Percentiles rank a stretch among this genome's conserved stretches.
Conservation (phyloP, 2,113 vertebrate species). For the Gallinago undulata region DNA sequence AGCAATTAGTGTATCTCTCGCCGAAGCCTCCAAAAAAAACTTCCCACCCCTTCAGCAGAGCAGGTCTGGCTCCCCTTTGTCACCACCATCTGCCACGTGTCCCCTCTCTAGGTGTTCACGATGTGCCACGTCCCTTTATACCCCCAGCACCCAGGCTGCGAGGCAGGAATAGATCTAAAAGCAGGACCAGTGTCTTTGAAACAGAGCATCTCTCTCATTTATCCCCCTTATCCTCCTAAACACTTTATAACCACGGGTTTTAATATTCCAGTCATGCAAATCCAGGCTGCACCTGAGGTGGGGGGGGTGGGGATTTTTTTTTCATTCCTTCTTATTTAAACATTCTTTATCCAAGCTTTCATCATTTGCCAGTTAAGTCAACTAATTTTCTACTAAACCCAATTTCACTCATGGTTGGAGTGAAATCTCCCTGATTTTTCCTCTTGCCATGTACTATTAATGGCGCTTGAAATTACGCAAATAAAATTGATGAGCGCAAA, state of each 20-base stretch:
- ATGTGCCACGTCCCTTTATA: background rate
- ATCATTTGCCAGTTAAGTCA: conserved; percentile 78
- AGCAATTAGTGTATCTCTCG: background rate
- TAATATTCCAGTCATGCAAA: conserved; percentile 37
- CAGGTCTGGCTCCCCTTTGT: background rate
- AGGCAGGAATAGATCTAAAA: background rate
- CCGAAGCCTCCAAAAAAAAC: background rate
- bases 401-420: conserved; percentile 79
- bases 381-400: conserved; percentile 79
- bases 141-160: background rate
- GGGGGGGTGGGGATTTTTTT: background rate
- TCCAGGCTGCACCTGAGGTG: background rate
- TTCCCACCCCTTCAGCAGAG: background rate
- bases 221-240: background rate
- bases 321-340: conserved; percentile 42
- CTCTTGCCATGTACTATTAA: conserved; percentile 73
- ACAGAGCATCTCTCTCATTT: background rate
- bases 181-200: background rate
- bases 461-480: conserved; percentile 75
- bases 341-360: conserved; percentile 60
- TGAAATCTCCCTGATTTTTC: conserved; percentile 67
- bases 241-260: background rate
- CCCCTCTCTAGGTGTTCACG: background rate
- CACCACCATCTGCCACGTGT: background rate
- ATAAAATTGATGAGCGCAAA: conserved; percentile 64